These are phyloP conservation scores for Chamaea fasciata DNA, from an alignment of 2,113 vertebrate species.

Conservation along the genomic window DNA sequence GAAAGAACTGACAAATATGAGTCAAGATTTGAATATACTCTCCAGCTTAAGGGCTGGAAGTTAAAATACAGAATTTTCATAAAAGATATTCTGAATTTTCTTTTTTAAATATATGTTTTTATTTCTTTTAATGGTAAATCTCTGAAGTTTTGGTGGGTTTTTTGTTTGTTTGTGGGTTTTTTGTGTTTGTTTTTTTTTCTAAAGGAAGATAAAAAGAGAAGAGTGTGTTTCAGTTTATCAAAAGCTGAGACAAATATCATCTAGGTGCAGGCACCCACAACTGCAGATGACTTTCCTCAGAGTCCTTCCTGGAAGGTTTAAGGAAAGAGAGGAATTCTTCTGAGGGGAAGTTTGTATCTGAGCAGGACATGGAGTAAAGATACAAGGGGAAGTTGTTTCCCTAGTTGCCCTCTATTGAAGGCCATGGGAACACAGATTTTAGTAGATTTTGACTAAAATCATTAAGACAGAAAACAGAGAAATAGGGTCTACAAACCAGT, in stretches of 20 bases:
- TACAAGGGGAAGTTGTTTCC: not conserved
- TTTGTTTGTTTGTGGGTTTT: too few species aligned
- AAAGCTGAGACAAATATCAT: not conserved
- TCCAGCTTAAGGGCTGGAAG: not conserved
- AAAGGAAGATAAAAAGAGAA: not conserved
- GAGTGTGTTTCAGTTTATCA: not conserved
- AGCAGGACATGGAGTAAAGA: not conserved
- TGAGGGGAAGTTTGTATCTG: not conserved
- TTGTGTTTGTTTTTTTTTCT: not conserved
- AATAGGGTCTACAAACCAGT: not conserved
- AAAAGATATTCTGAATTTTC: not conserved
- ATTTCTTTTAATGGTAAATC: not conserved
- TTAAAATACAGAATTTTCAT: not conserved
- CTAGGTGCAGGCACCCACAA: not conserved
- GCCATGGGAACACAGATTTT: not conserved
- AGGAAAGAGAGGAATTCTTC: not conserved
- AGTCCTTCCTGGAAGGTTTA: not conserved
- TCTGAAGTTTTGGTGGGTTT: not conserved
- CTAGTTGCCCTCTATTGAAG: not conserved
- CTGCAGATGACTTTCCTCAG: not conserved
- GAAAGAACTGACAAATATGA: not conserved
- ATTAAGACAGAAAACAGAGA: not conserved
- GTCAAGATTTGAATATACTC: not conserved
- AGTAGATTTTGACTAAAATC: not conserved
- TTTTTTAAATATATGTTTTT: not conserved